Conservation (phyloP, 2,888 invertebrate genomes). For the Drosophila flavopinicola region DNA sequence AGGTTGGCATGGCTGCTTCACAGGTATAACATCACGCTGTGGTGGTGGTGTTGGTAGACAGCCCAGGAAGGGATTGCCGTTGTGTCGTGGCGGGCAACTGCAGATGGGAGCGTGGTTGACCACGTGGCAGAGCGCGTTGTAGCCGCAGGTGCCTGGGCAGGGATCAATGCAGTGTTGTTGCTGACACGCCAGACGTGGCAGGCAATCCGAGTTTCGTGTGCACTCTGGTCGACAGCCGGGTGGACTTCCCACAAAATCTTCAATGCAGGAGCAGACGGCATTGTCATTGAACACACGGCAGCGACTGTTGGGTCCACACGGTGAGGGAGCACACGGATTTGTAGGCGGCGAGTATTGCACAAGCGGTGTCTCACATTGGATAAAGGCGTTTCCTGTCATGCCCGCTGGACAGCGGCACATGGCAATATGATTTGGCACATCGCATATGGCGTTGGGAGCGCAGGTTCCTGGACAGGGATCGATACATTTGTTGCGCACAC, state of each 20-base stretch:
- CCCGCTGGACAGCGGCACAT: constrained; percentile 90
- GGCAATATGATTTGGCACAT: constrained; percentile 90
- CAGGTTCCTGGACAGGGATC: constrained; percentile 93
- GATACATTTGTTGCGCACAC: constrained; percentile 89
- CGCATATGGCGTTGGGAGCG: constrained; percentile 90
- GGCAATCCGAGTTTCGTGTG: constrained; percentile 91
- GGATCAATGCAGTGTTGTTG: constrained; percentile 93
- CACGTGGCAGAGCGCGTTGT: constrained; percentile 89
- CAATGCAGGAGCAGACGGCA: constrained; percentile 91
- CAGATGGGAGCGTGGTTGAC: constrained; percentile 92
- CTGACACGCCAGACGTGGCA: constrained; percentile 89
- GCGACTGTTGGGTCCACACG: constrained; percentile 91
- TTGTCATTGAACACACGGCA: constrained; percentile 86
- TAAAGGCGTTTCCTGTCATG: constrained; percentile 90
- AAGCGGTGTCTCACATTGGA: constrained; percentile 85
- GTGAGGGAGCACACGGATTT: constrained; percentile 89
- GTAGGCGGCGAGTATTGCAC: constrained; percentile 63
- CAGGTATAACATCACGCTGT: constrained; percentile 39
- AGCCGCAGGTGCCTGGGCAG: constrained; percentile 91
- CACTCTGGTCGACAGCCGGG: constrained; percentile 92
- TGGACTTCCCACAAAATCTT: constrained; percentile 90
- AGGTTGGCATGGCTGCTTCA: constrained; percentile 84
- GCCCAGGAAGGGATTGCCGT: constrained; percentile 91
- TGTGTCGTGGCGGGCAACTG: constrained; percentile 88
- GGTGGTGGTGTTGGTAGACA: constrained; percentile 85